Evolutionary conservation across 2,888 invertebrate species (phyloP), one percentile per base, ranked within the genome.

Genomic region (Coelinius sp.): DNA sequence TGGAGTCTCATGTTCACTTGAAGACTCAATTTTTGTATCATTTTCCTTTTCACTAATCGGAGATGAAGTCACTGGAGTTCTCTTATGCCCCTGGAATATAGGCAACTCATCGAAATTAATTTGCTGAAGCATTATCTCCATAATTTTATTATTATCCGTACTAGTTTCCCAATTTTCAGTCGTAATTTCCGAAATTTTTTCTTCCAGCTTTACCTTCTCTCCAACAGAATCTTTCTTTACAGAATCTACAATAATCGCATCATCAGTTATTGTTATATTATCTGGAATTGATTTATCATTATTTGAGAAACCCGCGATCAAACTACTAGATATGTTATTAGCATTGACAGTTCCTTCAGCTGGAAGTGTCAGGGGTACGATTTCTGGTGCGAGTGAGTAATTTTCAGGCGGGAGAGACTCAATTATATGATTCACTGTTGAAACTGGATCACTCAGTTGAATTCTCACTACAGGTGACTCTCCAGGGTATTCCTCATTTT

Each of bases 231-330:
- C 24, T 22, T 67, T 70, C 46, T 53, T 63, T 5, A 22, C 49
- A 7, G 65, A 35, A 14, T 53, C 53, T 12, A 71, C 56, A 12
- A 22, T 68, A 0, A 70, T 14, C 14, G 53, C 41, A 56, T 52
- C 49, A 25, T 72, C 68, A 59, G 59, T 69, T 27, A 49, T 49
- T 49, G 1, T 6, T 14, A 65, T 52, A n/a, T 20, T n/a, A 17
- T 65, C 31, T 38, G 70, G 46, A 1, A 38, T 46, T 22, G 75
- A 52, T 22, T 70, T 67, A 1, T 20, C 22, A 53, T 31, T 49
- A 8, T 27, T 68, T 25, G 79, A 73, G 27, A 79, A 83, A 72
- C 85, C 85, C 44, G 85, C 85, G 20, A 85, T 84, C 0, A 86
- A 74, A 24, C 83, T 79, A 73, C 85, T 85, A 0, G 81, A 84